A percentile compares a stretch with the other conserved stretches of the same genome.
These are phyloP conservation scores for Regulus satrapa DNA, from an alignment of 2,113 vertebrate species.

Conservation along the genomic window DNA sequence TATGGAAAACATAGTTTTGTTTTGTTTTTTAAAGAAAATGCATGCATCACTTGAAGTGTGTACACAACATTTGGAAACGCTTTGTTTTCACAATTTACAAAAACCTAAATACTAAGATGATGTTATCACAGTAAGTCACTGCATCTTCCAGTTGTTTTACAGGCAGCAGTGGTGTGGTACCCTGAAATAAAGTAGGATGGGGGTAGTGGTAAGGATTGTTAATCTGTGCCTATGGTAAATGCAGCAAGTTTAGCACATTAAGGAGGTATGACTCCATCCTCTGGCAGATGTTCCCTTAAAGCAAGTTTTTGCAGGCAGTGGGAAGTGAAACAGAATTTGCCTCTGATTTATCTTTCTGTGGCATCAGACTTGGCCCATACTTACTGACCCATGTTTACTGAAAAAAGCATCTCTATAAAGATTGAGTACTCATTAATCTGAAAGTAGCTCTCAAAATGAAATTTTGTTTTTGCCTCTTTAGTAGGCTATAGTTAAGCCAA, in stretches of 20 bases:
- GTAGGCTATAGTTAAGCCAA: neutral
- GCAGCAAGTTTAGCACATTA: neutral
- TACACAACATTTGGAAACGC: neutral
- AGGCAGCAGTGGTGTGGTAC: neutral
- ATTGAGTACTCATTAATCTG: neutral
- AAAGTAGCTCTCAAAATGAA: neutral
- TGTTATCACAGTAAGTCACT: neutral
- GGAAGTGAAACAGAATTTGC: neutral
- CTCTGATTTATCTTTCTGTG: neutral
- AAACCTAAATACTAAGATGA: neutral
- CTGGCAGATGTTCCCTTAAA: neutral
- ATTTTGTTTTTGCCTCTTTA: neutral
- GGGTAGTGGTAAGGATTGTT: neutral
- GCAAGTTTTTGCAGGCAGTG: neutral
- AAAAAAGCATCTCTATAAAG: neutral
- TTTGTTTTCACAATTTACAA: neutral
- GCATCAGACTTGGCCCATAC: neutral
- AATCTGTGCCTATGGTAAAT: neutral
- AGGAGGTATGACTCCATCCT: neutral
- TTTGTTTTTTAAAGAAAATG: neutral
- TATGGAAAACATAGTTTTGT: rapidly evolving
- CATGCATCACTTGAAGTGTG: neutral
- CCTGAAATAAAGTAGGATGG: neutral
- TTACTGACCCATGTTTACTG: neutral
- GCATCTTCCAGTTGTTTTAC: neutral